phyloP scores from a whole-genome alignment of 2,888 invertebrate species.

The Mystacides longicornis region DNA sequence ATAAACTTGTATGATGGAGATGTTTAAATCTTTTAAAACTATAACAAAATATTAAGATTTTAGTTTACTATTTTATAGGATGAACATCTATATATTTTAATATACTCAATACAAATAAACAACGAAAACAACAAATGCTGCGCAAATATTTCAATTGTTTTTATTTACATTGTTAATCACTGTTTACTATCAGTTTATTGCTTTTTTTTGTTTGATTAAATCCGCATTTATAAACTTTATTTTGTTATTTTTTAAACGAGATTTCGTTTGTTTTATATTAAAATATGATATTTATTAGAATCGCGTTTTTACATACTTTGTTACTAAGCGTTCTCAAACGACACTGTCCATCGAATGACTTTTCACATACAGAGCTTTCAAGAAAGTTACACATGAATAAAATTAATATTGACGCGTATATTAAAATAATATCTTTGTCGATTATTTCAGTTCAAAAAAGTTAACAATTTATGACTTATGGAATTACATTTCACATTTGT shows the following conservation, averaged over 20 bases:
- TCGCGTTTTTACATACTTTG: background rate
- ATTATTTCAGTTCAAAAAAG: no score
- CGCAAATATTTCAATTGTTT: background rate
- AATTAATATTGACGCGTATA: no score
- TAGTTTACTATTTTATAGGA: no score
- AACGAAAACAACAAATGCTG: background rate
- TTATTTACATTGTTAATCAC: background rate
- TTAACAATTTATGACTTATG: no score
- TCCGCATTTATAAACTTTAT: no score
- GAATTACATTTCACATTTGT: no score
- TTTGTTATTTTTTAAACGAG: background rate
- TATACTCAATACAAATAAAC: background rate
- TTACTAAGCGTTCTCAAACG: background rate
- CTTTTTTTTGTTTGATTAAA: background rate
- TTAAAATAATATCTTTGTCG: no score
- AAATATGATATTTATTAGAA: background rate
- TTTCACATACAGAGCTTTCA: background rate
- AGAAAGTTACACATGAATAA: background rate
- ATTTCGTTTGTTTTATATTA: background rate
- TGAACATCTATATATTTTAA: no score
- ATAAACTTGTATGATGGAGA: no score
- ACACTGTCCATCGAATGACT: background rate
- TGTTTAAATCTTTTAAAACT: no score
- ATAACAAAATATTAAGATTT: no score
- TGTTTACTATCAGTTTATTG: background rate